Conservation (phyloP, 2,888 invertebrate species). For the Himalopsyche kuldschensis region DNA sequence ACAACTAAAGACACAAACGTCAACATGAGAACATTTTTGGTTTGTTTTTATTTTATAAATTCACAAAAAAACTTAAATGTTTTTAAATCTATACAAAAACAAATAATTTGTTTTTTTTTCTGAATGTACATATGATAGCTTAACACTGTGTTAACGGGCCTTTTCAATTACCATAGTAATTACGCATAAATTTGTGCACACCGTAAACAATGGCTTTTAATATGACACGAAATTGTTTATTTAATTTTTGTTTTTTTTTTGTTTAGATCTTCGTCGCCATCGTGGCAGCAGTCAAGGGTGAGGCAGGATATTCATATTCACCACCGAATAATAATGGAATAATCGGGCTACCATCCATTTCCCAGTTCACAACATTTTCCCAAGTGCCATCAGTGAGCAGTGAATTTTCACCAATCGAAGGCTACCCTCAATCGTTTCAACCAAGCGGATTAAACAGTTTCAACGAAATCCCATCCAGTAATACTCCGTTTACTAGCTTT, state of each 20-base stretch:
- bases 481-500: neutral
- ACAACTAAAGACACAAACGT: neutral
- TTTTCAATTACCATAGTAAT: too few species aligned
- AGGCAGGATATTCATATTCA: neutral
- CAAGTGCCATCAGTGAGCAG: neutral
- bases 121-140: too few species aligned
- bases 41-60: neutral
- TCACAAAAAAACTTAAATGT: neutral
- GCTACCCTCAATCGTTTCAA: neutral
- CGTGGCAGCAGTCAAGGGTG: neutral
- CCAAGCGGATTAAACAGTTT: neutral
- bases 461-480: neutral
- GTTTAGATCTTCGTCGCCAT: neutral
- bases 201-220: neutral
- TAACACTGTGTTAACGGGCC: too few species aligned
- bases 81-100: too few species aligned
- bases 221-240: neutral
- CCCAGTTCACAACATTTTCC: neutral
- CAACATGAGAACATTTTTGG: slow-evolving; percentile 3
- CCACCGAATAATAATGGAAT: neutral
- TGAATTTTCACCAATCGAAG: neutral
- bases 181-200: too few species aligned
- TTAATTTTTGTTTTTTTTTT: neutral
- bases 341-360: neutral
- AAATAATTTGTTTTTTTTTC: too few species aligned